These are phyloP conservation scores for Ophion ventricosus DNA, from an alignment of 2,888 invertebrate genomes.

Conservation along the genomic window DNA sequence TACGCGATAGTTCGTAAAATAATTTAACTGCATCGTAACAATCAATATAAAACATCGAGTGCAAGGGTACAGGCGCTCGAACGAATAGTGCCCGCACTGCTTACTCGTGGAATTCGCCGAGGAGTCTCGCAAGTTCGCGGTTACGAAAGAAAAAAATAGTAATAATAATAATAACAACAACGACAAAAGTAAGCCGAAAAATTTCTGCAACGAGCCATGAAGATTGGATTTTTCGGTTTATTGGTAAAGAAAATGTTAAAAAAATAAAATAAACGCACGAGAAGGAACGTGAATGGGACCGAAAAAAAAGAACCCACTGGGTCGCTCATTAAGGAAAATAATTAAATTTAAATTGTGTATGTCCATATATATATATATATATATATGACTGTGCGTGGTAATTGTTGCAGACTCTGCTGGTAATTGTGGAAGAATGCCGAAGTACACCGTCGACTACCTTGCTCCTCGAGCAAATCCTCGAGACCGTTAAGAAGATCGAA, in stretches of 20 bases:
- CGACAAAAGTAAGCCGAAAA: not conserved
- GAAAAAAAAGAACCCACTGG: not conserved
- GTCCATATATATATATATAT: no score
- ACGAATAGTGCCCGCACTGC: not conserved
- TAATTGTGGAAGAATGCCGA: not conserved
- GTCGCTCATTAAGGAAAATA: no score
- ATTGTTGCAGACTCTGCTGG: conserved; percentile 16
- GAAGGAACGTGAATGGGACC: no score
- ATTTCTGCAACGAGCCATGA: conserved; percentile 4
- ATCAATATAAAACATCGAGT: not conserved
- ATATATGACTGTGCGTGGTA: not conserved
- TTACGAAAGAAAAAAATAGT: not conserved
- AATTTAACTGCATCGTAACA: not conserved
- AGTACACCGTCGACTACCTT: not conserved
- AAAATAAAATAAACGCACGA: not conserved
- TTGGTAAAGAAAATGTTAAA: conserved; percentile 32
- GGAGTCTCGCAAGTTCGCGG: not conserved
- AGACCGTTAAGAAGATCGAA: conserved; percentile 31
- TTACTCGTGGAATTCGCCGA: conserved; percentile 3
- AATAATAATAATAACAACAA: not conserved
- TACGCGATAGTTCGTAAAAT: not conserved
- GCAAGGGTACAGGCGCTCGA: not conserved
- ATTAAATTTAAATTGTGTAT: not conserved
- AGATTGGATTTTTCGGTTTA: conserved; percentile 14
- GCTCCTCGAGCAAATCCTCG: conserved; percentile 18